Percentiles rank a stretch among this genome's conserved stretches.
phyloP scores from a whole-genome alignment of 1,140 invertebrate genomes.

The Tyrophagus putrescentiae region DNA sequence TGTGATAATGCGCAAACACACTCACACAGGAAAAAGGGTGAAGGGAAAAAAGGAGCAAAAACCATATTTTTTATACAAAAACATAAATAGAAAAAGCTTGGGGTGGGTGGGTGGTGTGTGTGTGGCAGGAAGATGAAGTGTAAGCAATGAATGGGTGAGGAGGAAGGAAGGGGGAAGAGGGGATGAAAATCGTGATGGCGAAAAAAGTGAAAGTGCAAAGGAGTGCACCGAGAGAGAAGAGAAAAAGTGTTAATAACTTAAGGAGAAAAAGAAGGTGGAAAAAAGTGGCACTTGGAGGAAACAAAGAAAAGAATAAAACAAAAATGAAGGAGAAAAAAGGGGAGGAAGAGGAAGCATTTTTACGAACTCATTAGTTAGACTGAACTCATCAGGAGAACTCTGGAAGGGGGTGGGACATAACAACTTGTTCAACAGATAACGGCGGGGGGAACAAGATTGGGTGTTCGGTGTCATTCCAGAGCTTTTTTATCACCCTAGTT shows the following conservation, averaged over 20 bases:
- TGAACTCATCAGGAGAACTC: too few species aligned
- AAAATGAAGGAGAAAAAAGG: constrained; percentile 4
- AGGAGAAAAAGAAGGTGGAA: too few species aligned
- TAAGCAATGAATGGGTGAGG: too few species aligned
- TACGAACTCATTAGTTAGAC: too few species aligned
- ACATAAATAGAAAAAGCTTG: not conserved
- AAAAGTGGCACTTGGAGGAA: not conserved
- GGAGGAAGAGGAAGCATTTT: too few species aligned
- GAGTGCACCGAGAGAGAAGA: not conserved
- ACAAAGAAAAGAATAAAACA: too few species aligned
- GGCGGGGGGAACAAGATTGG: too few species aligned
- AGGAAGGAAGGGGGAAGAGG: not conserved
- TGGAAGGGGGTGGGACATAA: too few species aligned
- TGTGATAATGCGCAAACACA: not conserved
- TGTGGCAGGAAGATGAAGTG: not conserved
- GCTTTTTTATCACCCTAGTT: not conserved
- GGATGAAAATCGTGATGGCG: not conserved
- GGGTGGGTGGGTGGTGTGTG: not conserved
- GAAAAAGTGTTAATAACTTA: constrained; percentile 9
- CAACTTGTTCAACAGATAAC: too few species aligned
- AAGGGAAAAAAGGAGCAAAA: constrained; percentile 3
- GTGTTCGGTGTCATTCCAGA: not conserved
- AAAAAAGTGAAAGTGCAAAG: constrained; percentile 4
- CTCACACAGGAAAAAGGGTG: too few species aligned
- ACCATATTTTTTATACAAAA: constrained; percentile 6